Conservation (phyloP, 2,113 vertebrate species). For the Butorides virescens region DNA sequence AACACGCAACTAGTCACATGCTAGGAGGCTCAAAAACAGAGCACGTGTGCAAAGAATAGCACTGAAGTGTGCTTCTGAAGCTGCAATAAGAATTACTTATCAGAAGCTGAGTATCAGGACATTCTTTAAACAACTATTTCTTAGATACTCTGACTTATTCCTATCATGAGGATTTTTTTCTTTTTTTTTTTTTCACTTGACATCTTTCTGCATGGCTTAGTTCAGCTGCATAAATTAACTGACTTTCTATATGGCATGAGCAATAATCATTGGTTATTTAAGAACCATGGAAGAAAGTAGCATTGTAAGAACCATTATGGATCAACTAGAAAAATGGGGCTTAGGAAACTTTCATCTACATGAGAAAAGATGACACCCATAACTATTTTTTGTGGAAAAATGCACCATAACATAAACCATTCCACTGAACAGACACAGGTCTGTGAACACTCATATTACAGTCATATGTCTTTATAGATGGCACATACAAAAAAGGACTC, state of each 20-base stretch:
- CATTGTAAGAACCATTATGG: neutral
- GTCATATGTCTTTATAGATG: neutral
- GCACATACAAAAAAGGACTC: neutral
- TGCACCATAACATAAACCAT: neutral
- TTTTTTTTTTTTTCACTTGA: neutral
- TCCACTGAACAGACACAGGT: neutral
- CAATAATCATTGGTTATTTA: neutral
- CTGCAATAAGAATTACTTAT: neutral
- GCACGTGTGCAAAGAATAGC: accelerated
- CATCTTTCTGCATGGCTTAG: neutral
- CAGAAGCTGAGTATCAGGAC: neutral
- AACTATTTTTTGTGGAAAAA: neutral
- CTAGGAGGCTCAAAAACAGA: neutral
- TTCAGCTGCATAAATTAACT: neutral
- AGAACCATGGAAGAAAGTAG: neutral
- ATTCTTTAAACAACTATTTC: neutral
- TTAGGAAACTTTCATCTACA: neutral
- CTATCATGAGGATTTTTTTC: neutral
- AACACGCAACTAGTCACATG: neutral
- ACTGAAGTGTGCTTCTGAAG: neutral
- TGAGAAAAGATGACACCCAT: neutral
- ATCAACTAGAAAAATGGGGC: neutral
- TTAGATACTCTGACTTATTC: neutral
- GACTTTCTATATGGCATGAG: neutral
- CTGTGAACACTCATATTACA: conserved; percentile 11